These are phyloP conservation scores for Heterodera schachtii DNA, from an alignment of 1,140 invertebrate species.

Conservation along the genomic window DNA sequence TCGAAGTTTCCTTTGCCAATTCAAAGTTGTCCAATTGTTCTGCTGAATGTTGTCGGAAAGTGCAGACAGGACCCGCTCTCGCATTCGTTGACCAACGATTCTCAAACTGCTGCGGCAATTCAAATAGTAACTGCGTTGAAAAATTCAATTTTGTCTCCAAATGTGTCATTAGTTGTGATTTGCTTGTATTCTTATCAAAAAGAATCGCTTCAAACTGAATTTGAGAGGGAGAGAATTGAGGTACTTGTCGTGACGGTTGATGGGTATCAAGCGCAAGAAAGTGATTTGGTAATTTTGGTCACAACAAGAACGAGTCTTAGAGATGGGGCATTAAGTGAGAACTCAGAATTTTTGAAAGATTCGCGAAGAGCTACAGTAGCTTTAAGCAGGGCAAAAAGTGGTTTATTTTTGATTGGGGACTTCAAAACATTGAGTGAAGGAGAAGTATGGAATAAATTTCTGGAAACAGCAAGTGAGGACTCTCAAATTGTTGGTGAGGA, in stretches of 20 bases:
- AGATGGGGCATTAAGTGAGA: neutral
- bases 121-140: neutral
- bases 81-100: neutral
- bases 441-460: neutral
- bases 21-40: conserved; percentile 1
- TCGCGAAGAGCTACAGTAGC: neutral
- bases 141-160: neutral
- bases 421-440: neutral
- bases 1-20: neutral
- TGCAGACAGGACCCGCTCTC: neutral
- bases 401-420: neutral
- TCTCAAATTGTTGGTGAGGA: neutral
- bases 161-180: conserved; percentile 1
- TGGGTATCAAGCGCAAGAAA: neutral
- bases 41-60: conserved; percentile 1
- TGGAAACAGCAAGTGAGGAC: neutral
- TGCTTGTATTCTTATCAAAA: conserved; percentile 12
- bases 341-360: neutral
- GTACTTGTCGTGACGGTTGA: neutral
- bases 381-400: neutral
- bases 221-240: neutral
- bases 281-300: neutral
- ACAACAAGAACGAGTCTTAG: neutral
- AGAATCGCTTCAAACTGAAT: neutral
- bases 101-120: neutral